Base-by-base conservation (phyloP, 53 echinoderm and acorn worm species). In the Echinometra lucunter region DNA sequence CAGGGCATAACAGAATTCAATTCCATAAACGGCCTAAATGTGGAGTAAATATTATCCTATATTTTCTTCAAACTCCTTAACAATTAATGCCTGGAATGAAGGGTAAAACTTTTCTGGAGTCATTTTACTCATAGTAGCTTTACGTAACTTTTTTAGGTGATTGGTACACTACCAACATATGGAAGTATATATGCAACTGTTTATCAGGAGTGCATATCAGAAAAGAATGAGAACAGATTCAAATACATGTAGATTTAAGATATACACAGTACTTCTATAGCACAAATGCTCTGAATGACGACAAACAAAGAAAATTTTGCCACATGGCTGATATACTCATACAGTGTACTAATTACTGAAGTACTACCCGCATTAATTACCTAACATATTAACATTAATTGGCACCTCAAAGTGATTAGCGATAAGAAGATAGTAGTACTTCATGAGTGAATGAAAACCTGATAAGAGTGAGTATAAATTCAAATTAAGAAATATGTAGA, bases 331-430 rank as follows among this genome's bases (percentile, higher is more conserved):
- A 44, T 53, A 85, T 18, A 25, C 85, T 85, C 45, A 85, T 35
- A 13, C 34, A 47, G 18, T 45, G 37, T 85, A 85, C 28, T 15
- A 82, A 12, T 30, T 56, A 56, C 56, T 63, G 0, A 15, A 63
- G n/a, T 47, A 49, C 17, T 47, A 85, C 85, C 85, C 85, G 85
- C 85, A 85, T 85, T n/a, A n/a, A n/a, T n/a, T n/a, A n/a, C n/a
- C 49, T 47, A n/a, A 74, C 74, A 32, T 74, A 74, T 49, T n/a
- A n/a, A 49, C 18, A 21, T n/a, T n/a, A 30, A 85, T 85, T 85
- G 85, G 85, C 85, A 85, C 85, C 18, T 83, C 12, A 23, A 47
- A 28, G 49, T 85, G 15, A 45, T 53, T 49, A 85, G 47, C 49
- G 49, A 45, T 40, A 42, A 42, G 17, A 17, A 30, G 66, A 12